Base-by-base conservation (phyloP, 2,888 invertebrate species). In the Beris chalybata region DNA sequence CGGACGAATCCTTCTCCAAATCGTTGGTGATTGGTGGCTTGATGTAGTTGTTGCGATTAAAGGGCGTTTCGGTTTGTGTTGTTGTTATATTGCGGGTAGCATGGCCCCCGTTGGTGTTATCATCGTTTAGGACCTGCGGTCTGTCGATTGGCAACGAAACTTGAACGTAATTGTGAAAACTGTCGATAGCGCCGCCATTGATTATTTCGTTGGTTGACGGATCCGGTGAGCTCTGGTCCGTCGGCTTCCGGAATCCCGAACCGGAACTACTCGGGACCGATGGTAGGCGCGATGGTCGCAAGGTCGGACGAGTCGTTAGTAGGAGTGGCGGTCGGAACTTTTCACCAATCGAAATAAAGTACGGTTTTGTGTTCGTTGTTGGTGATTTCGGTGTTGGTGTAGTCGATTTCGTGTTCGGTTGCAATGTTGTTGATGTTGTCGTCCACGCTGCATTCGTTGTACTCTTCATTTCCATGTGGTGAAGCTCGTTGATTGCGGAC, bases 11-110 rank as follows among this genome's bases (percentile, higher is more conserved):
- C 57, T 72, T 70, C 13, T 72, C 70, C 22, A 52, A 6, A 15
- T 55, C 54, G 32, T 63, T 63, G n/a, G 29, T 54, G 13, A 44
- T 32, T 22, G 50, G 64, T 6, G 30, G 7, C 2, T 45, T 48
- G n/a, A 29, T 13, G 11, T 61, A 52, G 29, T 75, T 73, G 15
- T 74, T 71, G 4, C 72, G 71, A 70, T 77, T 74, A 64, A 81
- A 81, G 29, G 82, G 78, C 69, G 77, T 74, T 71, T 82, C 82
- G 0, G 82, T 82, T 77, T 82, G 82, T 22, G 75, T 22, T 29
- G 57, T 29, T 53, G 59, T 53, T 13, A 43, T 22, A 43, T 43
- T n/a, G 12, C 32, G 1, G 38, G 4, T 38, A 53, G 5, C 38
- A 4, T 9, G 43, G n/a, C 44, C 65, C 3, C 38, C 15, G 4